Base-by-base conservation (phyloP, 2,888 invertebrate species). In the Phyto melanocephala region DNA sequence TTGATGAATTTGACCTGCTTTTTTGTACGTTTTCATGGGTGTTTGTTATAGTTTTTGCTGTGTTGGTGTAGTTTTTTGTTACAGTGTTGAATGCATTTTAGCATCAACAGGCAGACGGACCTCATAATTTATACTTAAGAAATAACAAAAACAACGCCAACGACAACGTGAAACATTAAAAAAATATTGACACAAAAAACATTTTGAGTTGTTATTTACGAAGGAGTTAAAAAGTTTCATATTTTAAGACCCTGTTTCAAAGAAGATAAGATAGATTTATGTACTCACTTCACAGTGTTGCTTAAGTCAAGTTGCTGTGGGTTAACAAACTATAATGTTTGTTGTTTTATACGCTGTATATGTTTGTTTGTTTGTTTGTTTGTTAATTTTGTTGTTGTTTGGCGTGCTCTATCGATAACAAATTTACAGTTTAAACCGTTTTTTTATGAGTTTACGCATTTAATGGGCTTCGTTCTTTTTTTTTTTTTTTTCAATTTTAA, bases 1-100 rank as follows among this genome's bases (percentile, higher is more conserved):
- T 84, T 83, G 67, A 83, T 80, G 54, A 71, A 79, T 82, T 79
- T 82, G 79, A 82, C 75, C 75, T 82, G 82, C 79, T 82, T 81
- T 68, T 81, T 80, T 52, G 37, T n/a, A 28, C 50, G 8, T 35
- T 6, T 15, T 78, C 28, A 45, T 17, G 47, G n/a, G 24, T 11
- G 52, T 13, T 20, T 37, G 40, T 42, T 75, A 52, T 33, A 37
- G 24, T 42, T 24, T 58, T 50, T 54, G 35, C 28, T 54, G 13
- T 68, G 58, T 28, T 50, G 62, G 22, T 70, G 65, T 56, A 56
- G 40, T 33, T 60, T 60, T 33, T 37, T 40, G 63, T 58, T 71
- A 33, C 35, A 42, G n/a, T 42, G 33, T 28, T 7, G 7, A 15
- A 35, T 24, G 10, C 7, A 62, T 33, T 56, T 45, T 7, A 10